These are phyloP conservation scores for Eristalis tenax DNA, from an alignment of 2,888 invertebrate species.

Conservation along the genomic window DNA sequence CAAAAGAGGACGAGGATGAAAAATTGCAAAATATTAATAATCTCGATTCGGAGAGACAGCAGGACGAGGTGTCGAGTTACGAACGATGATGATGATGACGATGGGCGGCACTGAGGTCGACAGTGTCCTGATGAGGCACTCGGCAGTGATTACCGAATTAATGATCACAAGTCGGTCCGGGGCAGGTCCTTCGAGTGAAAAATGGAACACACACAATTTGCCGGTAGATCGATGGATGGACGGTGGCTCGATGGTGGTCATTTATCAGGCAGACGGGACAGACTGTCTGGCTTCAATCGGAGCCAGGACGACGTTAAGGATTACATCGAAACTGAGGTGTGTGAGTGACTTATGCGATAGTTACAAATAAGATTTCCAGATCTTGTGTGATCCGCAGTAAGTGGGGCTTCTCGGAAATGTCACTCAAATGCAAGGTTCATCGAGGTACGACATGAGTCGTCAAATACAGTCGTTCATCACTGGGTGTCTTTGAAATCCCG, in stretches of 20 bases:
- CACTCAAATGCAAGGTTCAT: too few relatives aligned
- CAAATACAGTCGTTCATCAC: too few relatives aligned
- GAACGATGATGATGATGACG: not conserved
- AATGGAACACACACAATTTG: not conserved
- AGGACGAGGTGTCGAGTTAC: slow-evolving; percentile 62
- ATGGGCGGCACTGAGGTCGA: slow-evolving; percentile 8
- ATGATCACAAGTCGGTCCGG: slow-evolving; percentile 26
- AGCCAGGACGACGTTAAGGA: too few relatives aligned
- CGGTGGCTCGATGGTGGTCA: too few relatives aligned
- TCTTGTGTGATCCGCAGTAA: too few relatives aligned
- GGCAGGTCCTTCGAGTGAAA: not conserved
- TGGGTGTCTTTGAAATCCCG: too few relatives aligned
- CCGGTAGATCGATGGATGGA: not conserved
- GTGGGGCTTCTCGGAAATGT: too few relatives aligned
- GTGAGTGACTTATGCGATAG: too few relatives aligned
- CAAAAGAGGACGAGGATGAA: slow-evolving; percentile 54
- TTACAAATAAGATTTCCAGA: too few relatives aligned
- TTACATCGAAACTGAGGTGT: too few relatives aligned
- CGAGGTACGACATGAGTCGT: too few relatives aligned
- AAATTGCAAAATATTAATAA: slow-evolving; percentile 72
- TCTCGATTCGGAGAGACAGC: slow-evolving; percentile 8
- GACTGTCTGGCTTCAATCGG: not conserved
- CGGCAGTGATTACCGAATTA: slow-evolving; percentile 54
- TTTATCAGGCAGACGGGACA: not conserved
- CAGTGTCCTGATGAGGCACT: slow-evolving; percentile 31